Evolutionary conservation across 2,888 invertebrate genomes (phyloP).

Genomic region (Drosophila macrospina): DNA sequence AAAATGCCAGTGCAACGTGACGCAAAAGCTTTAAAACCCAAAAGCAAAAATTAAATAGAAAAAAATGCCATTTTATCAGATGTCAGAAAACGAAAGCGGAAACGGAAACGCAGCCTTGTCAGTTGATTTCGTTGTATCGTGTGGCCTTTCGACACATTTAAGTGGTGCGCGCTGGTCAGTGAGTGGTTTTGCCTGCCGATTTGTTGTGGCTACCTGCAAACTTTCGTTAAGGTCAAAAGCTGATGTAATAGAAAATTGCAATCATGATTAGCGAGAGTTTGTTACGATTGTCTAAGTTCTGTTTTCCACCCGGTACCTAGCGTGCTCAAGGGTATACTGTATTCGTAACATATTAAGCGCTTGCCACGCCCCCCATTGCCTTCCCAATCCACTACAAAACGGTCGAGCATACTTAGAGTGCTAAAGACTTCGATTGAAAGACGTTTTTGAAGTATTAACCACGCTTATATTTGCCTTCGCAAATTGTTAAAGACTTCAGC

Average conservation of each 20-base stretch:
- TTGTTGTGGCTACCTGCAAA: neutral
- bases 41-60: too few relatives aligned
- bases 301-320: neutral
- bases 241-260: constrained; percentile 20
- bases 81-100: constrained; percentile 10
- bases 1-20: constrained; percentile 69
- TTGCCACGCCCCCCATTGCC: too few relatives aligned
- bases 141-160: constrained; percentile 3
- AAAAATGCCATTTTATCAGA: neutral
- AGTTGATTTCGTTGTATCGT: constrained; percentile 7
- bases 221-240: neutral
- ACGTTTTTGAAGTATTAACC: too few relatives aligned
- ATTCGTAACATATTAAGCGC: too few relatives aligned
- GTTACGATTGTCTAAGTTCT: neutral
- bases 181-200: neutral
- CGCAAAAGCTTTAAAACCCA: constrained; percentile 36
- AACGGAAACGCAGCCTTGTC: constrained; percentile 13
- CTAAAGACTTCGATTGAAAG: too few relatives aligned
- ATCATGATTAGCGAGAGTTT: constrained; percentile 2
- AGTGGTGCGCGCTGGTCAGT: neutral
- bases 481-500: too few relatives aligned
- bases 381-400: too few relatives aligned
- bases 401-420: too few relatives aligned
- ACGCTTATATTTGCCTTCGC: too few relatives aligned
- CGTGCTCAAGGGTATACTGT: neutral